Evolutionary conservation across 2,113 vertebrate genomes (phyloP), one percentile per base, ranked within the genome.

Genomic region (Cyanoliseus patagonus): DNA sequence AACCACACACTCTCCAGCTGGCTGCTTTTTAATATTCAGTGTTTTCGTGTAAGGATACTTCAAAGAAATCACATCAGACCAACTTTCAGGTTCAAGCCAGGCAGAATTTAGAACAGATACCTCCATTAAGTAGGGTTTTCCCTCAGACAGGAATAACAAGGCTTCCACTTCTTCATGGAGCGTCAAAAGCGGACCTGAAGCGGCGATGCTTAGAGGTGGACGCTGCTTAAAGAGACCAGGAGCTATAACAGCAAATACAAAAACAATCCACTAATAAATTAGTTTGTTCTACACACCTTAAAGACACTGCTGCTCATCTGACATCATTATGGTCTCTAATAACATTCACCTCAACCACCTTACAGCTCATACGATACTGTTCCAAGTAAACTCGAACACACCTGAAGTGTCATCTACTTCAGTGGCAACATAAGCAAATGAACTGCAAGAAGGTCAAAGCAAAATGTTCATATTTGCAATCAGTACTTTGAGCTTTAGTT

Each of bases 81-180:
- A 61, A 23, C 3, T 93, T 59, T 77, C 42, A 85, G 14, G 15
- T 41, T 73, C 17, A 69, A 57, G 27, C 42, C 87, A 13, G 51
- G 64, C 42, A 94, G 63, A 81, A 84, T 52, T 70, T 18, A 66
- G 20, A 82, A 37, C 39, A 66, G 46, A 35, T 97, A 99, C 99
- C 99, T 99, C 99, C 70, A 99, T 97, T 84, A 99, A 98, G 95
- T 99, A 99, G 46, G 98, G 98, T 70, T 99, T 99, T 68, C 99
- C 99, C 69, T 99, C 99, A 31, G 99, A 98, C 88, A 99, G 98
- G 97, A 99, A 99, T 66, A 99, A 94, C 68, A 99, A 98, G 42
- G 98, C 98, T 95, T 99, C 98, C 41, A 99, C 98, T 96, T 99
- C 99, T 25, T 98, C 92, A 52, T 99, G 99, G 55, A 99, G 99